Base-by-base conservation (phyloP, 2,888 invertebrate species). In the Orchesellides sinensis region DNA sequence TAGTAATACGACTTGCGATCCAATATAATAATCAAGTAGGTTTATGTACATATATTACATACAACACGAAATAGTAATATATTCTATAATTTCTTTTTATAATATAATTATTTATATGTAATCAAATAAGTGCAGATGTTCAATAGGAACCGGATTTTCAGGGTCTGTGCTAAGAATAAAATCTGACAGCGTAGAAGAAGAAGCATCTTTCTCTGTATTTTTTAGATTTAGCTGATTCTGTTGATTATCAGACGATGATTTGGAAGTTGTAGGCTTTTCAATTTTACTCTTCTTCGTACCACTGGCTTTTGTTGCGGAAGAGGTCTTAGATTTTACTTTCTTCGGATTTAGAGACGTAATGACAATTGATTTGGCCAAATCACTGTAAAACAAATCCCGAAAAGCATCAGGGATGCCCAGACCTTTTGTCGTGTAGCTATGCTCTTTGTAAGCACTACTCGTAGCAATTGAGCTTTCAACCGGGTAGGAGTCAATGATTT, bases 341-440 rank as follows among this genome's bases (percentile, higher is more conserved):
- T 84, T 84, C 1, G 84, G 82, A 49, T 49, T 63, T 10, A 84
- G 40, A n/a, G 82, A 84, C 2, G 85, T 85, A 5, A 84, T 54
- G 6, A 86, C 83, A 25, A 86, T 84, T 0, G 79, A 82, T 54
- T 86, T 83, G 4, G 87, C 87, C 40, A 88, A 47, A 29, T 87
- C 88, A 54, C 85, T 79, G 29, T 84, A 75, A 63, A 88, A 88
- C 14, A 88, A 70, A 52, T 87, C 85, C 5, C 85, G 78, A 68
- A 88, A 87, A 5, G 87, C 84, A 40, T 85, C 84, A 1, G 88
- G 87, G 27, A 87, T 84, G 32, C 83, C 85, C 19, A 86, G 65
- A 8, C 86, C 86, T 66, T 83, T 83, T 40, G 75, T 86, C 0
- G 86, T 82, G 73, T 86, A 83, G 40, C 84, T 85, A 59, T 85